Conservation (phyloP, 2,113 vertebrate species). For the Manacus vitellinus region DNA sequence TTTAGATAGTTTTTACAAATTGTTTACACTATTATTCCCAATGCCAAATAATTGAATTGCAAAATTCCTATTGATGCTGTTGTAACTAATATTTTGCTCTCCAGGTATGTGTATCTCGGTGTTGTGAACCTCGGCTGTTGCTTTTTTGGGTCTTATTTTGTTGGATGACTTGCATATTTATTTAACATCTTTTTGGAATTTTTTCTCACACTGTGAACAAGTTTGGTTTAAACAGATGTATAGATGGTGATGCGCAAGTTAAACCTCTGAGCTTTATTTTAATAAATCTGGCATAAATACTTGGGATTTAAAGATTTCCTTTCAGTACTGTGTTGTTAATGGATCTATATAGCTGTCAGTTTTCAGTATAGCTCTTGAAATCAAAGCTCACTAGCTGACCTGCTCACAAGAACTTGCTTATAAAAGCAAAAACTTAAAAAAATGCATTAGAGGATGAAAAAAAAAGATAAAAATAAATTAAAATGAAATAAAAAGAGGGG, state of each 20-base stretch:
- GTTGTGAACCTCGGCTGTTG: background rate
- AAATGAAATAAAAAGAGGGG: background rate
- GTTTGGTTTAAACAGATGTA: background rate
- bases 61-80: background rate
- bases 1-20: background rate
- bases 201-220: background rate
- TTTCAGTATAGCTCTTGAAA: background rate
- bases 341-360: background rate
- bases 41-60: background rate
- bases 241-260: background rate
- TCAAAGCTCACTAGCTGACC: background rate
- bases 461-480: background rate
- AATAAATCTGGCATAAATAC: background rate
- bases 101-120: background rate
- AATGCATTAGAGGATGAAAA: background rate
- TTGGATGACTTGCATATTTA: background rate
- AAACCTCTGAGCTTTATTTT: background rate
- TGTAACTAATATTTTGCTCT: background rate
- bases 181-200: background rate
- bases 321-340: background rate
- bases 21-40: background rate
- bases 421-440: background rate
- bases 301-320: background rate
- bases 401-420: background rate
- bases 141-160: background rate